These are phyloP conservation scores for Periparus ater DNA, from an alignment of 2,797 vertebrate species.

Conservation along the genomic window DNA sequence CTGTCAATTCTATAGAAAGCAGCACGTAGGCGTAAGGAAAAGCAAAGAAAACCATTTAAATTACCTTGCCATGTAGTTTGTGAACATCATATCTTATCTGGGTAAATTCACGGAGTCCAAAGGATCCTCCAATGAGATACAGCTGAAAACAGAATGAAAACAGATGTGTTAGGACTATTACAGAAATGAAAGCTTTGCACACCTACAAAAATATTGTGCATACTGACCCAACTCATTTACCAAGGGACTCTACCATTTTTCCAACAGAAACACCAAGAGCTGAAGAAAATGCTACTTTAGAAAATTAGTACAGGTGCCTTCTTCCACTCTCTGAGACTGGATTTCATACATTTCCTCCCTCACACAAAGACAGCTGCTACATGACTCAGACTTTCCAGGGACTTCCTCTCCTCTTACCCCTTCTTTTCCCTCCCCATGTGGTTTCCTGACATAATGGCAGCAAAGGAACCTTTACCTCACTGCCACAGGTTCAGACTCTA, in stretches of 20 bases:
- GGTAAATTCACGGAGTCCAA: constrained; percentile 91
- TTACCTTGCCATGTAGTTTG: constrained; percentile 83
- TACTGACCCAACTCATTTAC: not conserved
- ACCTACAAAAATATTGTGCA: not conserved
- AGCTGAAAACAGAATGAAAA: constrained; percentile 79
- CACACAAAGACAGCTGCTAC: not conserved
- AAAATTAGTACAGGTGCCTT: not conserved
- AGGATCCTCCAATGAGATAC: constrained; percentile 90
- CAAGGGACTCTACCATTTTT: not conserved
- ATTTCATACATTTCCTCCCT: not conserved
- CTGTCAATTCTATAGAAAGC: not conserved
- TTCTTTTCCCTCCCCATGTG: not conserved
- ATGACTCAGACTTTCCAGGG: not conserved
- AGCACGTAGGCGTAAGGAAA: not conserved
- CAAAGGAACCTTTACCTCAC: not conserved
- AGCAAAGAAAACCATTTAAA: not conserved
- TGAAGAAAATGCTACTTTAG: not conserved
- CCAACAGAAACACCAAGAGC: not conserved
- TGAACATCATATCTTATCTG: constrained; percentile 93
- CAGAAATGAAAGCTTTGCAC: not conserved
- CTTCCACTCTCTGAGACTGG: not conserved
- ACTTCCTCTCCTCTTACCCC: not conserved
- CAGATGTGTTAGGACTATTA: not conserved
- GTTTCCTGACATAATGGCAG: not conserved
- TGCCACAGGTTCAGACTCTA: not conserved